These are phyloP conservation scores for Eupithecia vulgata DNA, from an alignment of 2,888 invertebrate genomes.

Conservation along the genomic window DNA sequence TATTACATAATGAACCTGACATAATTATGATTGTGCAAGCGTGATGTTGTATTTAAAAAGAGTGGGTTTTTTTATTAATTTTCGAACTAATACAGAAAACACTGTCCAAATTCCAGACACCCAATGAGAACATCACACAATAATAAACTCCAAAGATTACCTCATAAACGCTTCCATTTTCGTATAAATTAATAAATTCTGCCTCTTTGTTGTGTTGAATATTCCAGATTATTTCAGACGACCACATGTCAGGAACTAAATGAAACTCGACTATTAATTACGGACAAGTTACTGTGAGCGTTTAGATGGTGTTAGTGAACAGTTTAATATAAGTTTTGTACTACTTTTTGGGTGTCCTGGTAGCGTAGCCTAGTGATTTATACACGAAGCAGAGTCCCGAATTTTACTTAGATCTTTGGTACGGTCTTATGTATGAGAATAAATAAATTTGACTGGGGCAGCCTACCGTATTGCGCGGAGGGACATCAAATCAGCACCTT, in stretches of 20 bases:
- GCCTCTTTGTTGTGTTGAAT: conserved; percentile 27
- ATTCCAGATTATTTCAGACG: conserved; percentile 34
- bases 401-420: no score
- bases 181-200: conserved; percentile 23
- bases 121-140: conserved; percentile 9
- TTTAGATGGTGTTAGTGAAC: conserved; percentile 42
- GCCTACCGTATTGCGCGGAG: no score
- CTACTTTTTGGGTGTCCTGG: background rate
- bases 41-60: no score
- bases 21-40: no score
- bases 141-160: conserved; percentile 25
- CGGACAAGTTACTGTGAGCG: conserved; percentile 45
- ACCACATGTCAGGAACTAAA: conserved; percentile 46
- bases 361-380: background rate
- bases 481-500: no score
- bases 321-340: background rate
- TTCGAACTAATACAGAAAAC: background rate
- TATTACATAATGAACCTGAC: no score
- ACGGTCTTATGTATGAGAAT: no score
- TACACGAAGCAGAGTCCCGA: no score
- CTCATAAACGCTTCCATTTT: conserved; percentile 25
- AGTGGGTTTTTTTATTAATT: no score
- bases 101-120: background rate
- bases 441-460: no score
- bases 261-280: conserved; percentile 55